Evolutionary conservation across 2,888 invertebrate genomes (phyloP).

Genomic region (Galeopsomyia nigrocyanea): DNA sequence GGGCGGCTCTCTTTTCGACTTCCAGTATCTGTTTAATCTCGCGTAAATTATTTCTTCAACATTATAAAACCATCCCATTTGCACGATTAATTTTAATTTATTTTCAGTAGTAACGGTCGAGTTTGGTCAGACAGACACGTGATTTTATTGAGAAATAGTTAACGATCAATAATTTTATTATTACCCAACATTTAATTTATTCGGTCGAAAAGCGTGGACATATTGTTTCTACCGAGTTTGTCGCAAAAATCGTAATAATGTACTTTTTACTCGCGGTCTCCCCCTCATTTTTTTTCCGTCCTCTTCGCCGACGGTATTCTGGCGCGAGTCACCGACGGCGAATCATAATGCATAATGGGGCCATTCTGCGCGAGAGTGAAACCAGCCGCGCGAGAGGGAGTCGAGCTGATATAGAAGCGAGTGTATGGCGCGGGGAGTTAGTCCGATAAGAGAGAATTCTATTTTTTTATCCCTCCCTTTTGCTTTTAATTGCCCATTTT

Average conservation of each 20-base stretch:
- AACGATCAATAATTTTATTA: too few relatives aligned
- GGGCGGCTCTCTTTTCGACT: not conserved
- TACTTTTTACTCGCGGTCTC: conserved; percentile 29
- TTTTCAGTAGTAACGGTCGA: too few relatives aligned
- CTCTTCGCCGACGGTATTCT: conserved; percentile 5
- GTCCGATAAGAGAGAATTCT: conserved; percentile 25
- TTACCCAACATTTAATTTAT: too few relatives aligned
- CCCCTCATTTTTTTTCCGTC: conserved; percentile 16
- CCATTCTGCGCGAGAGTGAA: conserved; percentile 48
- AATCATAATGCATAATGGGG: conserved; percentile 50
- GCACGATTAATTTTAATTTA: too few relatives aligned
- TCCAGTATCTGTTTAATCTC: too few relatives aligned
- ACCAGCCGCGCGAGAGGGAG: conserved; percentile 32
- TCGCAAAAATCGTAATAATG: not conserved
- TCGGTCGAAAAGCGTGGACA: too few relatives aligned
- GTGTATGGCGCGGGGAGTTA: conserved; percentile 12
- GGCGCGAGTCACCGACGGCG: conserved; percentile 18
- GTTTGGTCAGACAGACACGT: too few relatives aligned
- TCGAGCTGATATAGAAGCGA: conserved; percentile 27
- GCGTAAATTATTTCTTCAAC: too few relatives aligned
- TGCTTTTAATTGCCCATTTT: conserved; percentile 17
- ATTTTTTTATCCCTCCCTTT: conserved; percentile 17
- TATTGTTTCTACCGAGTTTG: too few relatives aligned
- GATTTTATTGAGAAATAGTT: too few relatives aligned
- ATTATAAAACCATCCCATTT: too few relatives aligned